These are phyloP conservation scores for Eilema caniola DNA, from an alignment of 2,888 invertebrate species.

Conservation along the genomic window DNA sequence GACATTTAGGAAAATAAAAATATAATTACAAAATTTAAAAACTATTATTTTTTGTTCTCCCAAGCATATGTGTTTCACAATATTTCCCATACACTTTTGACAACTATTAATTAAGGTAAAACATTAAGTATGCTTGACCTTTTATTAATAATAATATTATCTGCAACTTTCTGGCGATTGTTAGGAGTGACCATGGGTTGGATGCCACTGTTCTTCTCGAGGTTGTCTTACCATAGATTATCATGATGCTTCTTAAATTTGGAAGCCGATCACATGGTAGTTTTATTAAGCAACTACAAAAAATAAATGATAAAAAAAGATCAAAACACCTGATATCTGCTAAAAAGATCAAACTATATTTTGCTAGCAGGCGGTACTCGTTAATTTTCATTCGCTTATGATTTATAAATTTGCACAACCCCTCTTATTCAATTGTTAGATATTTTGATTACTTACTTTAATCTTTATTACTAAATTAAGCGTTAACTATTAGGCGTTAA, in stretches of 20 bases:
- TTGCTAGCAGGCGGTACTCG: too few relatives aligned
- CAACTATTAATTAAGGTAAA: slow-evolving; percentile 4
- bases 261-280: background rate
- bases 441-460: too few relatives aligned
- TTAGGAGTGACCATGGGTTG: background rate
- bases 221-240: background rate
- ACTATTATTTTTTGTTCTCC: background rate
- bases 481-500: too few relatives aligned
- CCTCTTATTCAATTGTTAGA: too few relatives aligned
- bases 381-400: too few relatives aligned
- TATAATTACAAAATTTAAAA: background rate
- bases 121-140: slow-evolving; percentile 1
- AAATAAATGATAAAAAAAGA: too few relatives aligned
- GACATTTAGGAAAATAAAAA: background rate
- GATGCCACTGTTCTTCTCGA: background rate
- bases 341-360: too few relatives aligned
- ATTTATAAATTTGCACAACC: too few relatives aligned
- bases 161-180: background rate
- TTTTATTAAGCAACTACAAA: too few relatives aligned
- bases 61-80: background rate
- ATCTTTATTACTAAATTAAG: too few relatives aligned
- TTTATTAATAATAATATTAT: background rate
- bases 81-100: background rate
- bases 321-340: too few relatives aligned
- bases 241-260: background rate